phyloP scores from a whole-genome alignment of 2,113 vertebrate genomes.

The Cavia porcellus region DNA sequence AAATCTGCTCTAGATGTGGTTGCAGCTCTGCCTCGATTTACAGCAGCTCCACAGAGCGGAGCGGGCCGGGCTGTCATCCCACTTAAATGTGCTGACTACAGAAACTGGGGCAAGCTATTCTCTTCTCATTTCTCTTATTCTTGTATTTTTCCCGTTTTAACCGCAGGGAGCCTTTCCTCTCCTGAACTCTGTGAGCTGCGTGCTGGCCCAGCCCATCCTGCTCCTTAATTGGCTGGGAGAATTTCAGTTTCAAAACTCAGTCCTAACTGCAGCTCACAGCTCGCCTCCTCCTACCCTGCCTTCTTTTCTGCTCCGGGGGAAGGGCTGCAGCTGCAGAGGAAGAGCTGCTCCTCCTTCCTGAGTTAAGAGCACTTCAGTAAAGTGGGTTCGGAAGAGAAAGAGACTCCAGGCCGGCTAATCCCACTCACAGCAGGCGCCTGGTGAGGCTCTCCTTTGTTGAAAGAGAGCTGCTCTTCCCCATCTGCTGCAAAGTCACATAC shows the following conservation, averaged over 20 bases:
- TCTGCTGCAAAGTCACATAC: not conserved
- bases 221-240: constrained; percentile 32
- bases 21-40: not conserved
- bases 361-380: constrained; percentile 35
- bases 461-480: not conserved
- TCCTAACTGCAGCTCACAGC: not conserved
- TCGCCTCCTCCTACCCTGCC: not conserved
- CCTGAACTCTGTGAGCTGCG: not conserved
- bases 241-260: not conserved
- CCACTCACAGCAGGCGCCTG: constrained; percentile 37
- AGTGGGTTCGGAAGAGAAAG: constrained; percentile 2
- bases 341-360: not conserved
- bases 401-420: not conserved
- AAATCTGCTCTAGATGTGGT: not conserved
- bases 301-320: not conserved
- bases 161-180: not conserved
- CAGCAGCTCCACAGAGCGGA: not conserved
- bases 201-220: not conserved
- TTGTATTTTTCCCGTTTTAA: not conserved
- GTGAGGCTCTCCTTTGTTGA: not conserved
- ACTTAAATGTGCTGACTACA: not conserved
- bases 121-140: not conserved
- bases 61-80: not conserved
- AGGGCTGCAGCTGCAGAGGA: not conserved
- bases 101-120: not conserved